These are phyloP conservation scores for Danio jaintianensis DNA, from an alignment of 2,797 vertebrate species.

Conservation along the genomic window DNA sequence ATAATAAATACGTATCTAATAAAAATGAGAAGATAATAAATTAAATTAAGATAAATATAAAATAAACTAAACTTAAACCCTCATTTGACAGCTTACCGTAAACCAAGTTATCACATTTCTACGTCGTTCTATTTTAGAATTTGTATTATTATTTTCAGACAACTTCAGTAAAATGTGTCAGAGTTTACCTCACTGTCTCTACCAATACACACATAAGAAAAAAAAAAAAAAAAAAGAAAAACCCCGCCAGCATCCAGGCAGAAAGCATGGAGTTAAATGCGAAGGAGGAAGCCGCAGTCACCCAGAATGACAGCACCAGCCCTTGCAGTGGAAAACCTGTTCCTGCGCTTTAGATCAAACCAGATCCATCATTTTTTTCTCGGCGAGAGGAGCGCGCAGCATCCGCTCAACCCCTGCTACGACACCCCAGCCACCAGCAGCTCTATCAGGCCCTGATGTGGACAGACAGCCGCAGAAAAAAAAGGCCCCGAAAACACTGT, in stretches of 20 bases:
- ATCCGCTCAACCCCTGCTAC: conserved; percentile 57
- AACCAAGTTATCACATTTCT: conserved; percentile 1
- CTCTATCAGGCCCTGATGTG: conserved; percentile 58
- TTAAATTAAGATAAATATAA: too few relatives aligned
- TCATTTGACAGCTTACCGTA: background rate
- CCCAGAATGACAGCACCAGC: conserved; percentile 43
- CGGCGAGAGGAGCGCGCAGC: conserved; percentile 49
- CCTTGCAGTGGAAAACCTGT: conserved; percentile 48
- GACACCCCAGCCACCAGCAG: conserved; percentile 57
- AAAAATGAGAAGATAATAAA: too few relatives aligned
- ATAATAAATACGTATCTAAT: too few relatives aligned
- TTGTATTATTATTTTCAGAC: conserved; percentile 1
- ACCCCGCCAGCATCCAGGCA: background rate
- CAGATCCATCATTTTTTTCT: conserved; percentile 56
- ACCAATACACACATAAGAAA: background rate
- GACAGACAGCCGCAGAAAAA: conserved; percentile 59
- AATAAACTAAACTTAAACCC: too few relatives aligned
- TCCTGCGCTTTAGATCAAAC: conserved; percentile 53
- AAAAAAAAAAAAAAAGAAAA: conserved; percentile 17
- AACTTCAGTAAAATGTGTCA: conserved; percentile 1
- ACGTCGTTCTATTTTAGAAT: background rate
- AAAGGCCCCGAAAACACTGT: conserved; percentile 66
- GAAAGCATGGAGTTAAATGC: conserved; percentile 26
- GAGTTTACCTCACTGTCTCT: background rate
- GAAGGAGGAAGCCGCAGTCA: conserved; percentile 34